These are phyloP conservation scores for Nasua narica DNA, from an alignment of 2,797 vertebrate genomes.

Conservation along the genomic window DNA sequence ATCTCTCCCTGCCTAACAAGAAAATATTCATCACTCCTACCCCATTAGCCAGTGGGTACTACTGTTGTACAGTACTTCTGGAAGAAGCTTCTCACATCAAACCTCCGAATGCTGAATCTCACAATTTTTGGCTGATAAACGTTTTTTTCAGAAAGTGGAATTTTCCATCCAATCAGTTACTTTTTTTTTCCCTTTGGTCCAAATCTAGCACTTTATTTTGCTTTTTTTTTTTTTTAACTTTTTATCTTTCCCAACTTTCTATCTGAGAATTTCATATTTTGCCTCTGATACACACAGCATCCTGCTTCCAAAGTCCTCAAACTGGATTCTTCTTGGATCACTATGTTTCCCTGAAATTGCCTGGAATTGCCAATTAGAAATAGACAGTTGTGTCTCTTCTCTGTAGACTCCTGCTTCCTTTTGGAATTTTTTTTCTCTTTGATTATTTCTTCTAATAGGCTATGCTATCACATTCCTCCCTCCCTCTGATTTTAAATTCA, in stretches of 20 bases:
- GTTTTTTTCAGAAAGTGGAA: background rate
- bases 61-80: background rate
- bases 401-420: background rate
- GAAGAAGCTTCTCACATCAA: background rate
- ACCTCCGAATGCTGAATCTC: background rate
- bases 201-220: background rate
- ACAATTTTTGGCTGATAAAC: background rate
- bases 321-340: background rate
- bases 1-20: background rate
- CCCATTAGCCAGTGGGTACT: fast-evolving
- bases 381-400: background rate
- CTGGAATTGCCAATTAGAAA: background rate
- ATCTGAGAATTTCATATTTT: background rate
- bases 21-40: background rate
- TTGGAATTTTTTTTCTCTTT: background rate
- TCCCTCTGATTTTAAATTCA: background rate
- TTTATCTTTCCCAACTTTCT: background rate
- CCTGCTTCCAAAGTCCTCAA: background rate
- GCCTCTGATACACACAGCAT: background rate
- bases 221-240: background rate
- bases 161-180: background rate
- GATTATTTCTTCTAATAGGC: background rate
- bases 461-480: background rate
- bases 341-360: background rate
- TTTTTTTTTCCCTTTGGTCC: background rate